Evolutionary conservation across 2,113 vertebrate species (phyloP), one percentile per base, ranked within the genome.

Genomic region (Eurystomus gularis): DNA sequence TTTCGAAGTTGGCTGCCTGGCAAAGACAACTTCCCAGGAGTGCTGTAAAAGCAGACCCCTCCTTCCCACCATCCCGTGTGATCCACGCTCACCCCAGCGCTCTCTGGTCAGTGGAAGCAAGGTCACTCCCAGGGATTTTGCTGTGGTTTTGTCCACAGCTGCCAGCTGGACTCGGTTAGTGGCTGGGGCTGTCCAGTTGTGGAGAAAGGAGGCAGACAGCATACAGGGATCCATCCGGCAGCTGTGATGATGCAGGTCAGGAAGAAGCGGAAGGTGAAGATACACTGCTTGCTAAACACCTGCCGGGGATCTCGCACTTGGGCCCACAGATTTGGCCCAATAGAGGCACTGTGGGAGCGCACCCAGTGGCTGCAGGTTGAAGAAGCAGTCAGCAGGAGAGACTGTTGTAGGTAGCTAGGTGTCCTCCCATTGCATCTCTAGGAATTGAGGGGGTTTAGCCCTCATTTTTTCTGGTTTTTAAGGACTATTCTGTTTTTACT

Each of bases 1-100:
- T 97, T 96, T 95, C 13, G 1, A 83, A 93, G 78, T 79, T 76
- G 77, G 86, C 82, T 87, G 76, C 60, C 25, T 86, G 86, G 88
- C 92, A 96, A 73, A 88, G 82, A 68, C 82, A 96, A 49, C 87
- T 94, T 96, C 69, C 73, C 86, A 90, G 85, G 95, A 92, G 73
- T 26, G 48, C 86, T 94, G 86, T 95, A 55, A 88, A 93, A 91
- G 76, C 84, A 87, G 62, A 70, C 80, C n/a, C 69, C 90, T 88
- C 92, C 95, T 81, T 94, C 83, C 55, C 46, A 64, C 75, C 25
- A 21, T 46, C 40, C 87, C 3, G 0, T 51, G 62, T 84, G 78
- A 95, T 89, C 71, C 39, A 15, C 2, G 8, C 64, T 88, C 70
- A 80, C 65, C 82, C 80, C 1, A 2, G 39, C 1, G 3, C 64